These are phyloP conservation scores for Pollenia griseotomentosa DNA, from an alignment of 2,888 invertebrate species.

Conservation along the genomic window DNA sequence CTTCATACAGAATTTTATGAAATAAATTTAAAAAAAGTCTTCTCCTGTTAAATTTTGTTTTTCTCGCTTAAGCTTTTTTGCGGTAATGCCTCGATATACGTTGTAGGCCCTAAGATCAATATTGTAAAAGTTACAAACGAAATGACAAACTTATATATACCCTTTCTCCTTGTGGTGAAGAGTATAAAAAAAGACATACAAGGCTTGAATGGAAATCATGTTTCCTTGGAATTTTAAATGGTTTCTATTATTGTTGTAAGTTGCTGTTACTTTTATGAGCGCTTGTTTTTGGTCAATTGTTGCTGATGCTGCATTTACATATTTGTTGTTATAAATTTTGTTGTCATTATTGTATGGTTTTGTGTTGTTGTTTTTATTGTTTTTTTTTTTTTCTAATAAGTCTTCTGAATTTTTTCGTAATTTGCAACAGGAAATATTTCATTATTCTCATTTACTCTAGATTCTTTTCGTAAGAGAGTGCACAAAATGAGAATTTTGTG, in stretches of 20 bases:
- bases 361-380: neutral
- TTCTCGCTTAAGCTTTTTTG: too few relatives aligned
- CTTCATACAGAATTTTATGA: too few relatives aligned
- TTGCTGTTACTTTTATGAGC: neutral
- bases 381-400: neutral
- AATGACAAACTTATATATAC: too few relatives aligned
- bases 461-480: neutral
- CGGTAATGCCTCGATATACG: too few relatives aligned
- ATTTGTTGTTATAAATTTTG: slow-evolving; percentile 16
- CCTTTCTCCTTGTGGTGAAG: too few relatives aligned
- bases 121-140: too few relatives aligned
- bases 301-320: slow-evolving; percentile 58
- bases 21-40: too few relatives aligned
- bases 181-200: neutral
- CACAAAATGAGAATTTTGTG: slow-evolving; percentile 7
- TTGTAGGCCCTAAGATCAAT: too few relatives aligned
- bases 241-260: slow-evolving; percentile 5
- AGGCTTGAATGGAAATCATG: neutral
- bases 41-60: too few relatives aligned
- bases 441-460: slow-evolving; percentile 39
- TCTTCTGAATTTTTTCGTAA: slow-evolving; percentile 50
- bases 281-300: slow-evolving; percentile 31
- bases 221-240: neutral
- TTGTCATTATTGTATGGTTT: neutral
- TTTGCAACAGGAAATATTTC: slow-evolving; percentile 59